Conservation (phyloP, 1,140 invertebrate species). For the Oryzaephilus surinamensis region DNA sequence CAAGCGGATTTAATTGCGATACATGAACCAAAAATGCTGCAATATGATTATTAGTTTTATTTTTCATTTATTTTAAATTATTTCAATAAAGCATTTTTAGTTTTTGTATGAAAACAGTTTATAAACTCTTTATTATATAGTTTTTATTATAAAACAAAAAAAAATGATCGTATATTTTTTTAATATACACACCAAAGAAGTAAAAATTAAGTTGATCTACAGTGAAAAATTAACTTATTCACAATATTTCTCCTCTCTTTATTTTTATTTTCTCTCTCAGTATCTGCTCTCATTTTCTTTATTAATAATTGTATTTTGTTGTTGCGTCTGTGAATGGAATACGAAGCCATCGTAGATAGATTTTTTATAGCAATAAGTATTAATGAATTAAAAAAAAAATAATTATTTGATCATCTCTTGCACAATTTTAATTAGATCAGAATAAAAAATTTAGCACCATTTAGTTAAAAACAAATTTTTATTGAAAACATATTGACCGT, state of each 20-base stretch:
- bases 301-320: too few relatives aligned
- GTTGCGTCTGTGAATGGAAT: too few relatives aligned
- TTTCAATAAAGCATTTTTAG: conserved; percentile 22
- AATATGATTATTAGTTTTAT: conserved; percentile 2
- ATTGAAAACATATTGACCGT: too few relatives aligned
- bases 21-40: conserved; percentile 27
- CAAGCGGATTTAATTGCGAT: conserved; percentile 26
- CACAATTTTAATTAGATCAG: too few relatives aligned
- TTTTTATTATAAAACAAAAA: conserved; percentile 36
- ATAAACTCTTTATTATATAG: conserved; percentile 29
- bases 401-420: too few relatives aligned
- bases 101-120: conserved; percentile 30
- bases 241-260: conserved; percentile 3
- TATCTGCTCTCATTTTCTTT: too few relatives aligned
- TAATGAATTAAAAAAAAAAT: too few relatives aligned
- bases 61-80: conserved; percentile 1
- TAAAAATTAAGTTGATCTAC: conserved; percentile 30
- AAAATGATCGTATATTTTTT: conserved; percentile 34
- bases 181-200: conserved; percentile 38
- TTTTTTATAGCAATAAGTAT: too few relatives aligned
- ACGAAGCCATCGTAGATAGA: too few relatives aligned
- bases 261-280: conserved; percentile 3
- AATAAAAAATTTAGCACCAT: too few relatives aligned
- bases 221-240: conserved; percentile 12
- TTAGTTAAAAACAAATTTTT: too few relatives aligned